Conservation (phyloP, 1,140 invertebrate species). For the Parasteatoda tepidariorum region DNA sequence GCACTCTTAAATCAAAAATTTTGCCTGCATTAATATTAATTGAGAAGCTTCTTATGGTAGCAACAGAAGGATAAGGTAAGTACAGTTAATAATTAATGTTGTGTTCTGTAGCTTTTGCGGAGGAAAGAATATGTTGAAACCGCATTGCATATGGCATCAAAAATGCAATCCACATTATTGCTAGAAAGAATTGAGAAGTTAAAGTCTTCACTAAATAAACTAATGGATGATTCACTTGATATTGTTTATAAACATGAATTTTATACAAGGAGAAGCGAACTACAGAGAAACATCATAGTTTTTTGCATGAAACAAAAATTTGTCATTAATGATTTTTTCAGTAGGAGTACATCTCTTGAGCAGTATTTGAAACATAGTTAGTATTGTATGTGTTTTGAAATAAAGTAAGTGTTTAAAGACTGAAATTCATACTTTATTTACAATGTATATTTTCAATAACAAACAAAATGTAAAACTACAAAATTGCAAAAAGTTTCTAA, state of each 20-base stretch:
- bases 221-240: not conserved
- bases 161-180: slow-evolving; percentile 17
- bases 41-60: not conserved
- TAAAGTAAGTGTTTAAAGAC: not conserved
- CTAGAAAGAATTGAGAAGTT: slow-evolving; percentile 1
- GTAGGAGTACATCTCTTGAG: not conserved
- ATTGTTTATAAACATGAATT: not conserved
- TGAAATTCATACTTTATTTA: slow-evolving; percentile 43
- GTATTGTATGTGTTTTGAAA: not conserved
- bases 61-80: not conserved
- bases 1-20: not conserved
- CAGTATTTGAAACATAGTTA: not conserved
- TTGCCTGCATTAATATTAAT: not conserved
- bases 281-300: not conserved
- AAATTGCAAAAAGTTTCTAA: slow-evolving; percentile 55
- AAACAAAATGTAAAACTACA: slow-evolving; percentile 58
- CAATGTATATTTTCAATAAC: slow-evolving; percentile 33
- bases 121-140: slow-evolving; percentile 28
- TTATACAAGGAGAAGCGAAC: not conserved
- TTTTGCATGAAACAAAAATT: slow-evolving; percentile 31
- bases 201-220: not conserved
- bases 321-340: slow-evolving; percentile 11
- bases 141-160: not conserved
- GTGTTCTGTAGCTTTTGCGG: slow-evolving; percentile 12
- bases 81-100: not conserved